Evolutionary conservation across 2,888 invertebrate species (phyloP), one percentile per base, ranked within the genome.

Genomic region (Ophonus ardosiacus): DNA sequence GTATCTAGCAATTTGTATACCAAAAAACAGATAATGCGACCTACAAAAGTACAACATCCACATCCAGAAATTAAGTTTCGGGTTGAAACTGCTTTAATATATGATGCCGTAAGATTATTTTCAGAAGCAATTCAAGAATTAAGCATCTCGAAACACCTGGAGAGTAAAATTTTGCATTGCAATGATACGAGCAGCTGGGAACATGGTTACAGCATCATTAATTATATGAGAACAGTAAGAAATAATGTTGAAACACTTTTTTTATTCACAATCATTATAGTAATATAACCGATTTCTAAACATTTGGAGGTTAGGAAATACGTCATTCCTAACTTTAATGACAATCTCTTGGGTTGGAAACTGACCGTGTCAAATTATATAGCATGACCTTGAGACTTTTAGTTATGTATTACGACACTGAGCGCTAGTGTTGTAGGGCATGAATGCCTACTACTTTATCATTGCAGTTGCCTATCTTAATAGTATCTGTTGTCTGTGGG

Each of bases 101-200:
- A 96, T 89, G 98, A 98, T 90, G 96, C 97, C 0, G 96, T 98
- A 13, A 93, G 94, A 86, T 91, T 98, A 87, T 96, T 97, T 90
- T 95, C 96, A n/a, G 93, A 94, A 89, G 96, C 96, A 65, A 92
- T 98, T 84, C 94, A 94, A 87, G 95, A 95, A 88, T 90, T 96
- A 10, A 87, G 68, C 57, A 40, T 80, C 5, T 86, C 88, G 8
- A 90, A 91, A 51, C 90, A 92, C 85, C 92, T 94, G 7, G 90
- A 91, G 31, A 88, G 92, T 2, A 91, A 91, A 88, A 87, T 91
- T 61, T 90, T 96, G n/a, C 92, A 91, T 86, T 97, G 97, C 88
- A 93, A 94, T 24, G 90, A 90, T 68, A 92, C 91, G 40, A 92
- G 93, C 86, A 92, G 91, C 82, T 98, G 97, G 97, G 93, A 93